These are phyloP conservation scores for Indri indri DNA, from an alignment of 2,113 vertebrate species.

Conservation along the genomic window DNA sequence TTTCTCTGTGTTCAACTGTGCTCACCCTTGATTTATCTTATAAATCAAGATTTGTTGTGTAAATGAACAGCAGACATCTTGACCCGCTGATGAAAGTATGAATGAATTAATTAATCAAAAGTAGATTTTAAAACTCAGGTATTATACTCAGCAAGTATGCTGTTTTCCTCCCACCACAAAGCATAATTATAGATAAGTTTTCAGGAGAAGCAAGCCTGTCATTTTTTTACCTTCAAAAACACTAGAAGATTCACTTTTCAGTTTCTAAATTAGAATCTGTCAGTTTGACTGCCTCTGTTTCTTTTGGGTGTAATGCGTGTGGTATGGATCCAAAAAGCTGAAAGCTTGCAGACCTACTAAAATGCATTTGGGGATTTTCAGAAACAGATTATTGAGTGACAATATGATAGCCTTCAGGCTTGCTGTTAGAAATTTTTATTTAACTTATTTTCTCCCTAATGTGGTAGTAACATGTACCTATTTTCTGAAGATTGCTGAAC, in stretches of 20 bases:
- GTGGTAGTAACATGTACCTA: conserved; percentile 48
- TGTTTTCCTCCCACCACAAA: neutral
- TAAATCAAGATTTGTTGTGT: neutral
- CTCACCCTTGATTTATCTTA: neutral
- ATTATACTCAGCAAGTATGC: neutral
- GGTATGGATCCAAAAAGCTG: conserved; percentile 5
- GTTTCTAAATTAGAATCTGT: conserved; percentile 68
- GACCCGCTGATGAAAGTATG: neutral
- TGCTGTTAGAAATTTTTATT: conserved; percentile 66
- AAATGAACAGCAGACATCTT: conserved; percentile 22
- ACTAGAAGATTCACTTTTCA: conserved; percentile 43
- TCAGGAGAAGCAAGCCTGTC: conserved; percentile 23
- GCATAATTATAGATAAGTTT: conserved; percentile 27
- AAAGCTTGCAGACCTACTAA: conserved; percentile 51
- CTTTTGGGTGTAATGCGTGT: neutral
- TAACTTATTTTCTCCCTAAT: conserved; percentile 69
- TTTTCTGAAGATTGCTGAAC: conserved; percentile 70
- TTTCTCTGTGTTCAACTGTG: neutral
- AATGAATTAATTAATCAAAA: conserved; percentile 49
- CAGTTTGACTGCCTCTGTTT: conserved; percentile 49
- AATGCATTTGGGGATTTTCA: conserved; percentile 16
- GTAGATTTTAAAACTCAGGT: conserved; percentile 31
- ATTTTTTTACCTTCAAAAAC: conserved; percentile 41
- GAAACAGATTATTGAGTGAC: conserved; percentile 50
- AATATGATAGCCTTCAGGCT: conserved; percentile 53